Conservation (phyloP, 2,797 vertebrate species). For the Pangasius sanitwongsei region DNA sequence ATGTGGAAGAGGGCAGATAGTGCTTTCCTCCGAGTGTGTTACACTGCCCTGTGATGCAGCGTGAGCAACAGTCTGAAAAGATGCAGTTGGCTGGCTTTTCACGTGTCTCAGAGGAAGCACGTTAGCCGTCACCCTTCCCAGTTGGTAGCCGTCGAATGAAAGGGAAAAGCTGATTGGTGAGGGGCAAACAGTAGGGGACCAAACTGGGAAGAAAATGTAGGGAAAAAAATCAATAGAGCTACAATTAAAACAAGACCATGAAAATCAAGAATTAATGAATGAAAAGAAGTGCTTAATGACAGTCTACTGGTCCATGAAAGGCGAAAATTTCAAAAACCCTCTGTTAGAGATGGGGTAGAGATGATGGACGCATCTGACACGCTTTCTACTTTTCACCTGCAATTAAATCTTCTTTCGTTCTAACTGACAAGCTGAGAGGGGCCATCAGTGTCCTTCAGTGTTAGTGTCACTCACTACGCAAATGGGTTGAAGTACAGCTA, state of each 20-base stretch:
- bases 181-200: background rate
- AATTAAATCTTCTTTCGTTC: constrained; percentile 45
- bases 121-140: background rate
- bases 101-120: background rate
- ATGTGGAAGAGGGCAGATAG: background rate
- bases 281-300: background rate
- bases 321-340: background rate
- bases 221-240: background rate
- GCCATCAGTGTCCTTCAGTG: constrained; percentile 36
- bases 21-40: background rate
- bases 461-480: constrained; percentile 46
- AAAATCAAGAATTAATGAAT: background rate
- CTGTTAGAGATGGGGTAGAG: background rate
- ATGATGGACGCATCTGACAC: constrained; percentile 31
- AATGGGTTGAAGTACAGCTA: background rate
- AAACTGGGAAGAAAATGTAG: background rate
- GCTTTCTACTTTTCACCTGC: constrained; percentile 27
- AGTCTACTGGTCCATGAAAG: background rate
- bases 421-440: constrained; percentile 38
- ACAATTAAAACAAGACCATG: background rate
- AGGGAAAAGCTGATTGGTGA: background rate
- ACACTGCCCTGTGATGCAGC: background rate
- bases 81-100: background rate
- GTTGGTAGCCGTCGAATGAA: background rate
- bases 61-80: background rate